A percentile compares a stretch with the other conserved stretches of the same genome.
Evolutionary conservation across 1,140 invertebrate genomes (phyloP).

Genomic region (Drosophila varians): DNA sequence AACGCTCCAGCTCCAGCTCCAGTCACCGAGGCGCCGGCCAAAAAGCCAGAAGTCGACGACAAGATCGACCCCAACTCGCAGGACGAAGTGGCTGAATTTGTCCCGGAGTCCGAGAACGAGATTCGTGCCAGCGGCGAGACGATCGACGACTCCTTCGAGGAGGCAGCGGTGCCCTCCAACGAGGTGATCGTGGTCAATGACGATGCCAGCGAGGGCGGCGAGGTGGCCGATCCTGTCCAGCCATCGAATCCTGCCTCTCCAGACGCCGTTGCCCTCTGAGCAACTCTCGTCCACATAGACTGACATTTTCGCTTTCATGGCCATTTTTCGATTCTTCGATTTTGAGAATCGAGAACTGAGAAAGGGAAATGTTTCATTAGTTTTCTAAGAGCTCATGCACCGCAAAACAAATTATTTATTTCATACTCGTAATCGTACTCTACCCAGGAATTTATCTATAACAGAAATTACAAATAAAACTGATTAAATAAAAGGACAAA

Average conservation of each 20-base stretch:
- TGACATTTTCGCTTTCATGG: slow-evolving; percentile 59
- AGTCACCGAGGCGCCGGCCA: slow-evolving; percentile 24
- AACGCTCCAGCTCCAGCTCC: slow-evolving; percentile 36
- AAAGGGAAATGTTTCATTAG: slow-evolving; percentile 52
- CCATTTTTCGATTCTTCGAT: slow-evolving; percentile 41
- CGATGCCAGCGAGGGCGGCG: slow-evolving; percentile 37
- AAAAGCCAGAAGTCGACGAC: slow-evolving; percentile 53
- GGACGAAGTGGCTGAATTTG: slow-evolving; percentile 43
- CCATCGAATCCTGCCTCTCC: slow-evolving; percentile 1
- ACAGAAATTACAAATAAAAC: slow-evolving; percentile 36
- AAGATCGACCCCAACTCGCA: slow-evolving; percentile 51
- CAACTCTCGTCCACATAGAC: slow-evolving; percentile 21
- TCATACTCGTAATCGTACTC: slow-evolving; percentile 47
- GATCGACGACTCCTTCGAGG: slow-evolving; percentile 68
- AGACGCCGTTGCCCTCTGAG: slow-evolving; percentile 47
- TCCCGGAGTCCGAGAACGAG: slow-evolving; percentile 57
- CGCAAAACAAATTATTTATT: slow-evolving; percentile 74
- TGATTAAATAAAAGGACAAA: slow-evolving; percentile 40
- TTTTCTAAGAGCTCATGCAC: slow-evolving; percentile 71
- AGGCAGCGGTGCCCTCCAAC: slow-evolving; percentile 63
- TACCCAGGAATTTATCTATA: slow-evolving; percentile 69
- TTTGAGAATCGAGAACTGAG: slow-evolving; percentile 17
- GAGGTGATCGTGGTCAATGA: slow-evolving; percentile 77
- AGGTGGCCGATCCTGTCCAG: slow-evolving; percentile 17
- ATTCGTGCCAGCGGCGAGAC: slow-evolving; percentile 68